These are phyloP conservation scores for Archivesica marissinica DNA, from an alignment of 1,140 invertebrate species.

Conservation along the genomic window DNA sequence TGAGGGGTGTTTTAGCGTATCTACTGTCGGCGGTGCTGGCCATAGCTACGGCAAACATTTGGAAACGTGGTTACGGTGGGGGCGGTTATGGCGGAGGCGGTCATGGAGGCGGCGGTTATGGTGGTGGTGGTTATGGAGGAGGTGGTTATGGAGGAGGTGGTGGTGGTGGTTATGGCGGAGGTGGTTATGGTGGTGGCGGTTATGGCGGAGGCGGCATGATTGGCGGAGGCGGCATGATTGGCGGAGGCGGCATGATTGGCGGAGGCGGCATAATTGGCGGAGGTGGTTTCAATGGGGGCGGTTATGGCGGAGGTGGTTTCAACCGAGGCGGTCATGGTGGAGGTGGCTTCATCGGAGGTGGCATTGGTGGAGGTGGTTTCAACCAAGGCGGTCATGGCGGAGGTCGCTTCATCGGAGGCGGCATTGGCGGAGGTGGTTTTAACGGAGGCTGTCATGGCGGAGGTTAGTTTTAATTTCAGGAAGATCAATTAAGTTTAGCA, in stretches of 20 bases:
- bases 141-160: conserved; percentile 15
- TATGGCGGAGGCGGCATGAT: no score
- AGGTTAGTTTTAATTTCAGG: no score
- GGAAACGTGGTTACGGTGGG: conserved; percentile 23
- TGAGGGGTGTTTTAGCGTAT: conserved; percentile 22
- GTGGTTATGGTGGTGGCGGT: background rate
- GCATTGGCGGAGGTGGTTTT: no score
- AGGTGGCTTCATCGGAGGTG: background rate
- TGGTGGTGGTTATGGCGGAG: background rate
- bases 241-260: no score
- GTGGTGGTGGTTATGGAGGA: conserved; percentile 15
- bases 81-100: background rate
- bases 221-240: background rate
- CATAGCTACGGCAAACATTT: background rate
- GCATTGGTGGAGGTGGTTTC: no score
- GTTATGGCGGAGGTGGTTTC: conserved; percentile 10
- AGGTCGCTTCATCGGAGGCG: no score
- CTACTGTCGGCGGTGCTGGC: conserved; percentile 3
- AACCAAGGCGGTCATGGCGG: no score
- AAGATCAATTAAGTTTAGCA: no score
- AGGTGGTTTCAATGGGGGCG: background rate
- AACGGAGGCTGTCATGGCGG: no score
- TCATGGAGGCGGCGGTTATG: background rate
- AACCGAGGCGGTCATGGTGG: background rate
- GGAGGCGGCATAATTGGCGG: background rate